phyloP scores from a whole-genome alignment of 2,797 vertebrate genomes.

The Propithecus deckenii region DNA sequence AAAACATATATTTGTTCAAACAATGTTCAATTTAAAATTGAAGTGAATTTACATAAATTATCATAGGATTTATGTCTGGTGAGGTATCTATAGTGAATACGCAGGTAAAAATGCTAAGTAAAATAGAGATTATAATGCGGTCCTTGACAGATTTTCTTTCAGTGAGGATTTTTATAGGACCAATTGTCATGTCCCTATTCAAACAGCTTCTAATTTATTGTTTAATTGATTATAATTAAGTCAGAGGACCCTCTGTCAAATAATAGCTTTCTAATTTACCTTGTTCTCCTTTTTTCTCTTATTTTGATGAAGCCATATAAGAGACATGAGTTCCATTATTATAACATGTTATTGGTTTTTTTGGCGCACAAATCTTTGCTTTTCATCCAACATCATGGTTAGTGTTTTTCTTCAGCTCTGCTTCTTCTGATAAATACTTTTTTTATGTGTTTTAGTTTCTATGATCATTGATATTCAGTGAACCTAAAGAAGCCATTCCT shows the following conservation, averaged over 20 bases:
- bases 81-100: neutral
- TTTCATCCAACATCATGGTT: neutral
- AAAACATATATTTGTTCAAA: slow-evolving; percentile 7
- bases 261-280: neutral
- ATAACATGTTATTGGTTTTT: neutral
- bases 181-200: neutral
- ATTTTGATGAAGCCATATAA: neutral
- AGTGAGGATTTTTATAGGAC: neutral
- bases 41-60: slow-evolving; percentile 21
- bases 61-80: neutral
- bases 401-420: neutral
- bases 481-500: neutral
- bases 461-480: neutral
- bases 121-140: neutral
- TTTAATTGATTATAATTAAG: neutral
- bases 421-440: neutral
- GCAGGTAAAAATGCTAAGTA: neutral
- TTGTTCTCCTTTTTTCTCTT: neutral
- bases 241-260: neutral
- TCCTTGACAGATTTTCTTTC: slow-evolving; percentile 19
- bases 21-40: slow-evolving; percentile 25
- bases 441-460: slow-evolving; percentile 28
- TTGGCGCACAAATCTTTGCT: neutral
- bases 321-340: neutral
- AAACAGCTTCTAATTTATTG: slow-evolving; percentile 21